Percentiles rank a stretch among this genome's conserved stretches.
Evolutionary conservation across 1,140 invertebrate genomes (phyloP).

Genomic region (Drosophila eugracilis): DNA sequence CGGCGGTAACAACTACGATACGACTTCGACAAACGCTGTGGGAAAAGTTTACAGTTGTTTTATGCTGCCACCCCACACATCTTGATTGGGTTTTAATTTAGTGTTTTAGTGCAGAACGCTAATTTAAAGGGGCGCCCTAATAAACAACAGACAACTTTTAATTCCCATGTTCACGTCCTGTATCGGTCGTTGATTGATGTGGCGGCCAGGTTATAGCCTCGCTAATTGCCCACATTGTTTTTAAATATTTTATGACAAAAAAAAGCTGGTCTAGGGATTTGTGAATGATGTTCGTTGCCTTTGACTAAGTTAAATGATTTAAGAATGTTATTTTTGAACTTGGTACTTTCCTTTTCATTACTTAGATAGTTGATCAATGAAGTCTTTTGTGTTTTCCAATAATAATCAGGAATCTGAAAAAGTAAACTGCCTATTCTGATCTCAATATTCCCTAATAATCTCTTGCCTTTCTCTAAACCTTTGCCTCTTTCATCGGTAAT

Average conservation of each 20-base stretch:
- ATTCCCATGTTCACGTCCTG: conserved; percentile 34
- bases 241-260: conserved; percentile 39
- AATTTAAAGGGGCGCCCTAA: conserved; percentile 54
- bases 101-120: conserved; percentile 36
- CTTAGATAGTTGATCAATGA: too few relatives aligned
- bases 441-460: too few relatives aligned
- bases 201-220: neutral
- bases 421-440: too few relatives aligned
- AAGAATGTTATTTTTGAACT: too few relatives aligned
- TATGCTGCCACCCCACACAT: conserved; percentile 26
- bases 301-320: conserved; percentile 11
- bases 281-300: too few relatives aligned
- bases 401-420: neutral
- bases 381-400: too few relatives aligned
- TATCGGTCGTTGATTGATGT: conserved; percentile 20
- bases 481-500: conserved; percentile 1
- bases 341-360: too few relatives aligned
- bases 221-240: conserved; percentile 36
- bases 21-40: conserved; percentile 58
- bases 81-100: conserved; percentile 77
- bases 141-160: conserved; percentile 37
- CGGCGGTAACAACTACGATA: conserved; percentile 38
- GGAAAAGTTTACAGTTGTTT: conserved; percentile 67
- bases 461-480: too few relatives aligned
- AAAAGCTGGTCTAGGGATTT: neutral